Percentiles rank a stretch among this genome's conserved stretches.
Conservation (phyloP, 2,113 vertebrate species). For the Manacus vitellinus region DNA sequence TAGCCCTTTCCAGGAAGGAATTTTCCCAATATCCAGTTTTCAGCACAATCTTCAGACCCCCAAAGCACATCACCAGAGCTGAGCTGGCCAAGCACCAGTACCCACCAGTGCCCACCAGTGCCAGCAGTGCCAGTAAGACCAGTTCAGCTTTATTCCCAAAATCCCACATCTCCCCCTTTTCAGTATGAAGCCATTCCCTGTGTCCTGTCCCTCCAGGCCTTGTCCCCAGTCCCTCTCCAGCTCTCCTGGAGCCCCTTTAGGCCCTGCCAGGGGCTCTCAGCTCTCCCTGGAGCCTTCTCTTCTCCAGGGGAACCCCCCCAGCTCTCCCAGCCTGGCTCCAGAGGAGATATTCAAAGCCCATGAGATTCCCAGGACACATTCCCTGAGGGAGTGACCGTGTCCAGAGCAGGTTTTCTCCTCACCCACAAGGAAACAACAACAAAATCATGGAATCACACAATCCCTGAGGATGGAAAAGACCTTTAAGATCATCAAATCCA, state of each 20-base stretch:
- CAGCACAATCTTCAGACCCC: neutral
- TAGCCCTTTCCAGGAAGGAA: neutral
- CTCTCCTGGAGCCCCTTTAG: neutral
- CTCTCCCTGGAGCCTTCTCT: neutral
- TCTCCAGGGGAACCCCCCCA: neutral
- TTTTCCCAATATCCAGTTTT: neutral
- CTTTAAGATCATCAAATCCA: neutral
- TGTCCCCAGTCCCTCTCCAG: neutral
- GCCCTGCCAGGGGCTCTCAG: neutral
- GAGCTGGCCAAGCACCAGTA: neutral
- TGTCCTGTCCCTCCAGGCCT: neutral
- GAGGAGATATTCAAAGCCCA: neutral
- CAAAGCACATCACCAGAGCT: neutral
- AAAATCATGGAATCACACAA: neutral
- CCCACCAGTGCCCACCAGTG: neutral
- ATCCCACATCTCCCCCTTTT: neutral
- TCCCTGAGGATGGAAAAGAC: neutral
- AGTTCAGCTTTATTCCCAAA: neutral
- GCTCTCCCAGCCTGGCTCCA: neutral
- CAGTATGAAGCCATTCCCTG: neutral
- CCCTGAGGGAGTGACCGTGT: neutral
- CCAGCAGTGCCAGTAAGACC: neutral
- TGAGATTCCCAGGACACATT: accelerated
- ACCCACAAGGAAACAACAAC: neutral
- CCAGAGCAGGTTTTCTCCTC: no score